Evolutionary conservation across 2,888 invertebrate genomes (phyloP).

Genomic region (Keiferia lycopersicella): DNA sequence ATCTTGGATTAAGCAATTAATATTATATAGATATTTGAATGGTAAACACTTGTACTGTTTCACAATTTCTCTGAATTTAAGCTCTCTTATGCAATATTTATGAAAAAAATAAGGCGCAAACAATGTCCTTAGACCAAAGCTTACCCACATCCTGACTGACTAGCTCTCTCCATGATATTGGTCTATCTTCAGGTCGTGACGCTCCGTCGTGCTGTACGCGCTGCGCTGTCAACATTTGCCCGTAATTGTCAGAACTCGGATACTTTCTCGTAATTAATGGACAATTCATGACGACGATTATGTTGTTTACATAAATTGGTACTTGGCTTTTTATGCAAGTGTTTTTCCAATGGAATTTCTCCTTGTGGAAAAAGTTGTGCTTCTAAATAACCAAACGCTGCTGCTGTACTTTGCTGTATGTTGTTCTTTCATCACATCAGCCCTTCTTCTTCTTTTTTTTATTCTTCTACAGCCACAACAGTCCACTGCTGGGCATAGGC

Average conservation of each 20-base stretch:
- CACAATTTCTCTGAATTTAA: too few species aligned
- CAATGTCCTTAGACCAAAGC: neutral
- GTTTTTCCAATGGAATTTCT: neutral
- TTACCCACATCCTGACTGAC: neutral
- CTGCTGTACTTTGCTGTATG: too few species aligned
- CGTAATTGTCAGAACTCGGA: constrained; percentile 9
- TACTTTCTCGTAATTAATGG: constrained; percentile 18
- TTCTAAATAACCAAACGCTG: too few species aligned
- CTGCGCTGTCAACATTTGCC: constrained; percentile 8
- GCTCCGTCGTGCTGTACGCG: neutral
- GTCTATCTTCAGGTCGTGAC: constrained; percentile 4
- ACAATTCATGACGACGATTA: constrained; percentile 4
- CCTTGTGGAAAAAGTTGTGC: neutral
- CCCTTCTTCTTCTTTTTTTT: too few species aligned
- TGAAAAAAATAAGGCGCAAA: neutral
- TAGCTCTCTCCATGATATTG: constrained; percentile 8
- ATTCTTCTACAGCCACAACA: too few species aligned
- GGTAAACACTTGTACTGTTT: too few species aligned
- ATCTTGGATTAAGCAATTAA: too few species aligned
- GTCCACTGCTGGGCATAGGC: too few species aligned
- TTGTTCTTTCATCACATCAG: too few species aligned
- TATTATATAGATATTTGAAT: too few species aligned
- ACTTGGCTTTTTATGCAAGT: neutral
- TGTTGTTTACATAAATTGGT: neutral
- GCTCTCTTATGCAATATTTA: too few species aligned